Conservation (phyloP, 2,797 vertebrate genomes). For the Diceros bicornis region DNA sequence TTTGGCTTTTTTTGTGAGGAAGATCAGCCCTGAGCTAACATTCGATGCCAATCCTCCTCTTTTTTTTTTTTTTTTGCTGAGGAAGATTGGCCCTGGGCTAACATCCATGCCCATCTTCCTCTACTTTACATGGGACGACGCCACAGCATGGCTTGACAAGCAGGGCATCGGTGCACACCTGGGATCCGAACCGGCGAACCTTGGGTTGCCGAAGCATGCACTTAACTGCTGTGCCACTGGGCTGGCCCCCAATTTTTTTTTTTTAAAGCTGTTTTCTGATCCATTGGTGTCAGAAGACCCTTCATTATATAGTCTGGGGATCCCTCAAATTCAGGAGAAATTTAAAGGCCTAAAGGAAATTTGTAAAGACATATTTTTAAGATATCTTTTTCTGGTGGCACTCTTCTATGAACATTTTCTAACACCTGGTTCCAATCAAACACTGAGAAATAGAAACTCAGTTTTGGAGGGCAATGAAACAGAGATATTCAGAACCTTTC, state of each 20-base stretch:
- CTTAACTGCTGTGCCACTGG: too few relatives aligned
- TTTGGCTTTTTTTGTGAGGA: too few relatives aligned
- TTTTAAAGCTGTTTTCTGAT: neutral
- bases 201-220: too few relatives aligned
- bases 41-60: too few relatives aligned
- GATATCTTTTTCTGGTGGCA: neutral
- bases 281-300: neutral
- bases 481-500: neutral
- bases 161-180: too few relatives aligned
- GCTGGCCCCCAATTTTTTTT: neutral
- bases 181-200: too few relatives aligned
- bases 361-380: slow-evolving; percentile 20
- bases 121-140: too few relatives aligned
- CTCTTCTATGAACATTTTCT: neutral
- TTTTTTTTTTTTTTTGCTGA: too few relatives aligned
- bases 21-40: too few relatives aligned
- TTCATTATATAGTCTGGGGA: neutral
- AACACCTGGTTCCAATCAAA: slow-evolving; percentile 41
- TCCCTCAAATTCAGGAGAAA: slow-evolving; percentile 33
- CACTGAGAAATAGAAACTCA: slow-evolving; percentile 14
- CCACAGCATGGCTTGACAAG: too few relatives aligned
- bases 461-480: neutral
- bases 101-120: too few relatives aligned
- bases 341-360: slow-evolving; percentile 20
- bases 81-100: too few relatives aligned